These are phyloP conservation scores for Scaptodrosophila lebanonensis DNA, from an alignment of 1,140 invertebrate genomes.

Conservation along the genomic window DNA sequence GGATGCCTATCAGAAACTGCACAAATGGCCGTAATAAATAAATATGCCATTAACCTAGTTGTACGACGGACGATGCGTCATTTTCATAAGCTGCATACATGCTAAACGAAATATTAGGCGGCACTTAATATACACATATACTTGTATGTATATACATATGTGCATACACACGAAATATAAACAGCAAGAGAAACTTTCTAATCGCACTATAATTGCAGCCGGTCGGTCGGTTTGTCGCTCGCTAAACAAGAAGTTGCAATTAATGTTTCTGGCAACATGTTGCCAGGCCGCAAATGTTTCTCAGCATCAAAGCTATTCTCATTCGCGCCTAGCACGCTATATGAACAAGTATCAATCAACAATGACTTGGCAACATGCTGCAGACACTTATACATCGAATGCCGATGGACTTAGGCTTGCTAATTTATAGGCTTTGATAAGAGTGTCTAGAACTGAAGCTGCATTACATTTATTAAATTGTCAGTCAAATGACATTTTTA, in stretches of 20 bases:
- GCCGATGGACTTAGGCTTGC: slow-evolving; percentile 4
- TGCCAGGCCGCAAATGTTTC: too few species aligned
- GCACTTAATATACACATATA: slow-evolving; percentile 52
- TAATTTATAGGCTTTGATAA: slow-evolving; percentile 25
- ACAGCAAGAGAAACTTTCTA: slow-evolving; percentile 55
- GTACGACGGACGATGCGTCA: slow-evolving; percentile 22
- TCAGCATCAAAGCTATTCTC: too few species aligned
- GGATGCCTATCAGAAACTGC: too few species aligned
- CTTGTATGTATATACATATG: too few species aligned
- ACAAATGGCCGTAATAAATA: slow-evolving; percentile 61
- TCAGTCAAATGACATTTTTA: slow-evolving; percentile 57
- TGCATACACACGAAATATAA: too few species aligned
- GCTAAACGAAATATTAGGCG: slow-evolving; percentile 46
- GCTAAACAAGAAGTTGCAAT: slow-evolving; percentile 35
- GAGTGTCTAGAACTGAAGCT: slow-evolving; percentile 30
- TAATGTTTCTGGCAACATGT: slow-evolving; percentile 34
- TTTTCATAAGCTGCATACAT: slow-evolving; percentile 26
- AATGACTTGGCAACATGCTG: too few species aligned
- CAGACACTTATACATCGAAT: too few species aligned
- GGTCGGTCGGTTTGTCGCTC: too few species aligned
- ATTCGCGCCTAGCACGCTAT: too few species aligned
- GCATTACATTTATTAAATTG: slow-evolving; percentile 48
- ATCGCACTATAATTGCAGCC: slow-evolving; percentile 61
- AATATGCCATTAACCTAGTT: slow-evolving; percentile 62
- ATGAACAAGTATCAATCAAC: too few species aligned